phyloP scores from a whole-genome alignment of 2,888 invertebrate species.

The Ornithoptera alexandrae region DNA sequence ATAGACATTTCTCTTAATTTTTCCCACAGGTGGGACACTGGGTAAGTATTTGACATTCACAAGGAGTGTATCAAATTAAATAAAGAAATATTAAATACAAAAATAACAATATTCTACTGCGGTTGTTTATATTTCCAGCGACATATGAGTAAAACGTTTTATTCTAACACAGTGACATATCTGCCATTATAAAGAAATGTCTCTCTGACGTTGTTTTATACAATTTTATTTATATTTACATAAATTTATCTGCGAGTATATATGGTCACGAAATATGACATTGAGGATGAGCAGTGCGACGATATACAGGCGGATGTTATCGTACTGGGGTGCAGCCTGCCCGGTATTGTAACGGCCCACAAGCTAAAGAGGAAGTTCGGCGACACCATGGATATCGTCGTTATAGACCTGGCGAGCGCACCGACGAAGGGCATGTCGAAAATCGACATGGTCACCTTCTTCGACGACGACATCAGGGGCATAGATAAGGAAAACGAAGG shows the following conservation, averaged over 20 bases:
- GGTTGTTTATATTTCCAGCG: too few relatives aligned
- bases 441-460: slow-evolving; percentile 59
- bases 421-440: slow-evolving; percentile 39
- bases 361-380: slow-evolving; percentile 68
- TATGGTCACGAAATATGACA: slow-evolving; percentile 27
- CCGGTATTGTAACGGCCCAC: slow-evolving; percentile 70
- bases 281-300: background rate
- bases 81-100: too few relatives aligned
- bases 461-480: slow-evolving; percentile 33
- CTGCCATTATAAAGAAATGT: slow-evolving; percentile 10
- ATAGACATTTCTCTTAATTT: too few relatives aligned
- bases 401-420: slow-evolving; percentile 54
- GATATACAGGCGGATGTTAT: slow-evolving; percentile 61
- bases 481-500: slow-evolving; percentile 32
- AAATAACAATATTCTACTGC: too few relatives aligned
- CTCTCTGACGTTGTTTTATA: slow-evolving; percentile 8
- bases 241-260: slow-evolving; percentile 11
- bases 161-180: background rate
- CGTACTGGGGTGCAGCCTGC: slow-evolving; percentile 67
- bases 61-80: too few relatives aligned
- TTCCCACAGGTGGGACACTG: too few relatives aligned
- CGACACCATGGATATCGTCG: slow-evolving; percentile 63
- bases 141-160: too few relatives aligned
- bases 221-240: background rate
- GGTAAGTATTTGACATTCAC: too few relatives aligned